These are phyloP conservation scores for Thecophora atra DNA, from an alignment of 2,888 invertebrate genomes.

Conservation along the genomic window DNA sequence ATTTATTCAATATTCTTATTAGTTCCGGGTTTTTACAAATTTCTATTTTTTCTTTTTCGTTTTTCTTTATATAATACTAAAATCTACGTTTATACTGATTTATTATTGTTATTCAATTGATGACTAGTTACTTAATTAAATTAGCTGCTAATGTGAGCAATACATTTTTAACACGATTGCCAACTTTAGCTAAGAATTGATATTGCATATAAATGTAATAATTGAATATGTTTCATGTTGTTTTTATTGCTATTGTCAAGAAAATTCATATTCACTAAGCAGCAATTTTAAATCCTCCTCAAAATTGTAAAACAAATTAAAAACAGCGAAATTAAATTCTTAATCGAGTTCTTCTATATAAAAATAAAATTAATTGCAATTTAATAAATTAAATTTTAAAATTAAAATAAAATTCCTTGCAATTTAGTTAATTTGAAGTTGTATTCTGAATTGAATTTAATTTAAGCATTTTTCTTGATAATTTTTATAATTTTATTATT, in stretches of 20 bases:
- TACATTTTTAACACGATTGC: too few relatives aligned
- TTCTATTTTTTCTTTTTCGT: background rate
- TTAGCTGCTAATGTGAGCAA: background rate
- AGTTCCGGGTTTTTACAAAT: constrained; percentile 12
- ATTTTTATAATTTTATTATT: too few relatives aligned
- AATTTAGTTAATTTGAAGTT: too few relatives aligned
- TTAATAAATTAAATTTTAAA: too few relatives aligned
- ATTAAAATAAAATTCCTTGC: too few relatives aligned
- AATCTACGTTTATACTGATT: constrained; percentile 4
- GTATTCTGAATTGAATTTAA: too few relatives aligned
- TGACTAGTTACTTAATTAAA: background rate
- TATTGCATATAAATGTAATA: background rate
- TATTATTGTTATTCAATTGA: background rate
- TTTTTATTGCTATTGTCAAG: background rate
- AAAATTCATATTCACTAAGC: background rate
- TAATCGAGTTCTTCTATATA: background rate
- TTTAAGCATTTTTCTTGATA: too few relatives aligned
- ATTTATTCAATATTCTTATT: constrained; percentile 7
- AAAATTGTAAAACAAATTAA: background rate
- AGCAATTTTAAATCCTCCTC: background rate
- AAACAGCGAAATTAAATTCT: background rate
- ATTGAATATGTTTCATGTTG: background rate
- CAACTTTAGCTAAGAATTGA: too few relatives aligned
- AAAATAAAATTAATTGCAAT: background rate
- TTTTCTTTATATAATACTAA: constrained; percentile 2